Base-by-base conservation (phyloP, 2,888 invertebrate genomes). In the Uropetala carovei region DNA sequence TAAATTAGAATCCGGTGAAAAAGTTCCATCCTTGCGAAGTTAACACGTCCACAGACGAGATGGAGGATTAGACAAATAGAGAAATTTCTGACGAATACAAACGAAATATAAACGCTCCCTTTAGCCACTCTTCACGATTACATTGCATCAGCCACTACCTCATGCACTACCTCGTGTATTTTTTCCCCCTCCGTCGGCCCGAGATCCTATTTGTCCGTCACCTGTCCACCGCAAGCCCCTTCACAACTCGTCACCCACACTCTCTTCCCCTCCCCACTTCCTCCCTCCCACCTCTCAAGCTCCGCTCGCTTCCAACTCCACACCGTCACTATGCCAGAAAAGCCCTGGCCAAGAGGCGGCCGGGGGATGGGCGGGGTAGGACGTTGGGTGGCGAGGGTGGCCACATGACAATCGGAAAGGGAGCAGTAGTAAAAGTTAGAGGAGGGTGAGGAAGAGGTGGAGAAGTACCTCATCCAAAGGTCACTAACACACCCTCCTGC, bases 161-260 rank as follows among this genome's bases (percentile, higher is more conserved):
- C 83, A 18, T 56, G 9, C n/a, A 83, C 56, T n/a, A 3, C 56
- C 13, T n/a, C n/a, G n/a, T n/a, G n/a, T n/a, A 9, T 18, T 4
- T 83, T 57, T 83, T 83, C 13, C 9, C 10, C 18, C 83, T 11
- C 83, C 83, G n/a, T 57, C 56, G 56, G 9, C 83, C 64, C 18
- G 56, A 56, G 14, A 10, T n/a, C 57, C 83, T 83, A 83, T 83
- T 83, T 83, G 56, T 57, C 83, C 83, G 83, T 83, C 83, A 83
- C 83, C 83, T 83, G 83, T 83, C 83, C 83, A 83, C 83, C 83
- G 56, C 83, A 83, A 83, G 83, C 56, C 83, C 43, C 83, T 83
- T 83, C 83, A 83, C 83, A 83, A 83, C 83, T 43, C 43, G 43
- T 83, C 83, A 57, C 83, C 83, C n/a, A 43, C 83, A 57, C 82